phyloP scores from a whole-genome alignment of 2,797 vertebrate genomes.

The Lycodopsis pacificus region DNA sequence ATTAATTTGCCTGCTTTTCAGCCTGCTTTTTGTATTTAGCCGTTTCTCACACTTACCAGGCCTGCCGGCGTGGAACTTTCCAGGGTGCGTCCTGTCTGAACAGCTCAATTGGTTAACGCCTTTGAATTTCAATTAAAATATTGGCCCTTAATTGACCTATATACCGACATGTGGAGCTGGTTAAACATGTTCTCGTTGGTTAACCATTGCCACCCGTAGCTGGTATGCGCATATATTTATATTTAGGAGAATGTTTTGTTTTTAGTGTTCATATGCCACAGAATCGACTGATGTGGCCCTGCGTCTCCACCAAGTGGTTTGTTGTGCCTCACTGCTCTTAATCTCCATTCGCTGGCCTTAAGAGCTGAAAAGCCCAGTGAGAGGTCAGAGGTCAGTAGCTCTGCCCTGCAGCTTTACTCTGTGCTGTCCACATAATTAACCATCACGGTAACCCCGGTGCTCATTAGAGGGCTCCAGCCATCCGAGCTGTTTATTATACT shows the following conservation, averaged over 20 bases:
- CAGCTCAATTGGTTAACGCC: neutral
- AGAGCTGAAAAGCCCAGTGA: conserved; percentile 42
- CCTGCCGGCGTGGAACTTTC: no score
- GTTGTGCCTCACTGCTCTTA: conserved; percentile 51
- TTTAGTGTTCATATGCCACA: neutral
- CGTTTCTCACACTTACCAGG: no score
- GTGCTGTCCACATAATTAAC: conserved; percentile 75
- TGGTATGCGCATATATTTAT: neutral
- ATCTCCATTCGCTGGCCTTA: conserved; percentile 61
- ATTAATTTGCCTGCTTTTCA: neutral
- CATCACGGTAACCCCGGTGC: conserved; percentile 65
- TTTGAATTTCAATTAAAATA: neutral
- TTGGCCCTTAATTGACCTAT: neutral
- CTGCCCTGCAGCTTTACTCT: conserved; percentile 50
- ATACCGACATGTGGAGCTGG: neutral
- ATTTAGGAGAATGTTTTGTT: neutral
- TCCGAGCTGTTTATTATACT: conserved; percentile 55
- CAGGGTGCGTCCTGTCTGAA: no score
- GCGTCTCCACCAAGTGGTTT: conserved; percentile 35
- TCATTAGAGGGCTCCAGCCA: conserved; percentile 58
- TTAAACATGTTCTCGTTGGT: neutral
- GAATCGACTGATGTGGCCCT: neutral
- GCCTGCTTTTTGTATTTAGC: neutral
- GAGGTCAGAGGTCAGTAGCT: conserved; percentile 64
- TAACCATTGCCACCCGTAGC: neutral